phyloP scores from a whole-genome alignment of 2,797 vertebrate genomes.

The Fistularia tabacaria region DNA sequence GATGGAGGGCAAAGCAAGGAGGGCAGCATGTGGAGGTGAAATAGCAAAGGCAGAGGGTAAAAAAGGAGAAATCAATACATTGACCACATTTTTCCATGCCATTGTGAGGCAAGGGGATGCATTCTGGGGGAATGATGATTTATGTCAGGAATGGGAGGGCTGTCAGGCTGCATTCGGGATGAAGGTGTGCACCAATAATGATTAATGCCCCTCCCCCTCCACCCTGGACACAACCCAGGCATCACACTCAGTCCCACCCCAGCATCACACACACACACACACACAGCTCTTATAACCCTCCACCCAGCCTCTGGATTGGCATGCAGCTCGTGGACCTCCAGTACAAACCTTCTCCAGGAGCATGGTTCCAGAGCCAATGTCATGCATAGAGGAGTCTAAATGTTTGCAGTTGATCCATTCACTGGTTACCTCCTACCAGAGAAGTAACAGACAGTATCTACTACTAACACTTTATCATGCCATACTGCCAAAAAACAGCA shows the following conservation, averaged over 20 bases:
- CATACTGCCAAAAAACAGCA: too few species aligned
- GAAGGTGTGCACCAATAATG: conserved; percentile 98
- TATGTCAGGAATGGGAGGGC: conserved; percentile 93
- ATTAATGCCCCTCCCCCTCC: conserved; percentile 87
- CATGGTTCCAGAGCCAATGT: too few species aligned
- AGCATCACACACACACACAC: conserved; percentile 5
- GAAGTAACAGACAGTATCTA: too few species aligned
- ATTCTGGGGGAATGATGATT: conserved; percentile 97
- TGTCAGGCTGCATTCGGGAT: conserved; percentile 85
- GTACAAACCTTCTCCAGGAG: too few species aligned
- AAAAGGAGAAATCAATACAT: conserved; percentile 95
- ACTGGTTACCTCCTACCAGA: too few species aligned
- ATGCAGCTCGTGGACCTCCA: too few species aligned
- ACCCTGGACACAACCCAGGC: conserved; percentile 70
- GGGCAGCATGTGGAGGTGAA: conserved; percentile 38
- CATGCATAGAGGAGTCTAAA: too few species aligned
- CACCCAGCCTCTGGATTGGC: too few species aligned
- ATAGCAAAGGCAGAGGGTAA: conserved; percentile 51
- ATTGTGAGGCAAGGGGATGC: conserved; percentile 83
- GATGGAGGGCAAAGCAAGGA: conserved; percentile 50
- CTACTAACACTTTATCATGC: too few species aligned
- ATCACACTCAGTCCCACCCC: conserved; percentile 35
- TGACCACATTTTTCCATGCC: conserved; percentile 89
- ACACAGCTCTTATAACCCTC: too few species aligned
- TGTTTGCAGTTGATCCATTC: too few species aligned